A percentile compares a stretch with the other conserved stretches of the same genome.
These are phyloP conservation scores for Parnassius orleans DNA, from an alignment of 2,888 invertebrate species.

Conservation along the genomic window DNA sequence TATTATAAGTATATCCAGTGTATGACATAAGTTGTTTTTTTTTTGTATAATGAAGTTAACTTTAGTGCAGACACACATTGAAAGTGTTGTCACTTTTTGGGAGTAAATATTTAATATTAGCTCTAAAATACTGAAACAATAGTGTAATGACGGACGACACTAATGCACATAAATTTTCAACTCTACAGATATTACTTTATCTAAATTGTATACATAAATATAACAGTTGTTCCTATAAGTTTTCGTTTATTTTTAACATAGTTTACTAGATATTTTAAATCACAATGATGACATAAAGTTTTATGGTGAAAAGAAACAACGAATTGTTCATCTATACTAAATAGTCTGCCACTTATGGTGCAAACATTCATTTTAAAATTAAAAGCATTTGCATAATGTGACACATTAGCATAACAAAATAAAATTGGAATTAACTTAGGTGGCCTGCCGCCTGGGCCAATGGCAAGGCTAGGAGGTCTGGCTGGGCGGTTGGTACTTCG, in stretches of 20 bases:
- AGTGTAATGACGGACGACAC: constrained; percentile 2
- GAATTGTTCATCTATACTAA: constrained; percentile 12
- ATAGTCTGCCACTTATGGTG: constrained; percentile 5
- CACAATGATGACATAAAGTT: constrained; percentile 46
- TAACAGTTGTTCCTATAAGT: constrained; percentile 66
- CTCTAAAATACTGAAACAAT: background rate
- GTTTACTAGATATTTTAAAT: constrained; percentile 32
- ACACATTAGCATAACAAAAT: constrained; percentile 37
- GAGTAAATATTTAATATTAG: background rate
- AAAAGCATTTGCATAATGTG: constrained; percentile 37
- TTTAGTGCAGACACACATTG: background rate
- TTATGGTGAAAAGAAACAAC: constrained; percentile 38
- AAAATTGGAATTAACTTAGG: constrained; percentile 19
- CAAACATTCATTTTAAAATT: constrained; percentile 23
- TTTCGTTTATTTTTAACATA: constrained; percentile 40
- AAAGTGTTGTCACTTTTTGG: background rate
- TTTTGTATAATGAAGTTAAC: background rate
- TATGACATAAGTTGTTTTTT: too few species aligned
- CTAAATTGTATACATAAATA: constrained; percentile 62
- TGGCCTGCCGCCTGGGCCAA: constrained; percentile 16
- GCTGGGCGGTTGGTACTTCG: constrained; percentile 70
- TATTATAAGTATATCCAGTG: too few species aligned
- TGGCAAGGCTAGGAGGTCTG: constrained; percentile 74
- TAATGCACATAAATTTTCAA: constrained; percentile 19
- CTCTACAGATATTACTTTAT: constrained; percentile 42